phyloP scores from a whole-genome alignment of 1,140 invertebrate genomes.

The Anastrepha obliqua region DNA sequence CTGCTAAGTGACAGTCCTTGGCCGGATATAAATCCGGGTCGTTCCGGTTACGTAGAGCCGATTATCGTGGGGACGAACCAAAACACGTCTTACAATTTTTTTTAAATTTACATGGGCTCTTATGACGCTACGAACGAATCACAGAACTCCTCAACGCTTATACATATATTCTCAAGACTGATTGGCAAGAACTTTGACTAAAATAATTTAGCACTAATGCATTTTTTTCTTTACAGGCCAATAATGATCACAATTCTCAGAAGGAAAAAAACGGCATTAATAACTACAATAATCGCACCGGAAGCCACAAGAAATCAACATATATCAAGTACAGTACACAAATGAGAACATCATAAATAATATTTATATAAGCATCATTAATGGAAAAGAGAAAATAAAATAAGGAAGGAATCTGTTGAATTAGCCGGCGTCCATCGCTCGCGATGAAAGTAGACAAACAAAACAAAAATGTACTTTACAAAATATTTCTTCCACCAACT shows the following conservation, averaged over 20 bases:
- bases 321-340: conserved; percentile 48
- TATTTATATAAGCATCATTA: conserved; percentile 50
- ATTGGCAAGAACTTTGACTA: neutral
- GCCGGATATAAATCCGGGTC: no score
- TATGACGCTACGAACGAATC: no score
- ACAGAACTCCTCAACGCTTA: no score
- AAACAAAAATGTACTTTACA: conserved; percentile 20
- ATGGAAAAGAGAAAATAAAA: conserved; percentile 41
- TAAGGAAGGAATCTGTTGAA: conserved; percentile 56
- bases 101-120: conserved; percentile 27
- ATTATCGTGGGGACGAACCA: neutral
- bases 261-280: conserved; percentile 61
- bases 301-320: conserved; percentile 57
- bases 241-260: conserved; percentile 65
- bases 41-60: neutral
- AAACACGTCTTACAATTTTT: no score
- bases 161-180: no score
- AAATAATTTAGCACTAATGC: neutral
- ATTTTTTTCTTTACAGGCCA: conserved; percentile 62
- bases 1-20: no score
- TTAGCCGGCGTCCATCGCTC: conserved; percentile 55
- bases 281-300: neutral
- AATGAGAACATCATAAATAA: conserved; percentile 56
- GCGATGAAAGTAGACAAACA: conserved; percentile 41
- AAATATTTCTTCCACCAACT: conserved; percentile 46